Evolutionary conservation across 2,888 invertebrate species (phyloP), one percentile per base, ranked within the genome.

Genomic region (Byasa hedistus): DNA sequence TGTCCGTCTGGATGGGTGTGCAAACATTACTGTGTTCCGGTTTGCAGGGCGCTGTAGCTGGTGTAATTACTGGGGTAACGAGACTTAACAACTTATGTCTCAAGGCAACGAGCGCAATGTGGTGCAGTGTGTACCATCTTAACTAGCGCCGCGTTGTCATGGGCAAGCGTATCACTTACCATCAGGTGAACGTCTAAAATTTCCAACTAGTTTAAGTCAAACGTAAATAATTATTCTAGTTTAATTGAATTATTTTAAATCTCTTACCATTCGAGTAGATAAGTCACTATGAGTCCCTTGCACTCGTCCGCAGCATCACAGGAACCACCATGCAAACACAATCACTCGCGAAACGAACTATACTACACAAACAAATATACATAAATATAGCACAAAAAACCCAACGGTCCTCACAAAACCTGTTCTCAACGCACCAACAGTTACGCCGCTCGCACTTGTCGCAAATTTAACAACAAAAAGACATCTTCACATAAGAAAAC

Each of bases 331-430:
- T 76, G 71, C 71, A 71, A 74, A 73, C 76, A 81, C 81, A 79
- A 77, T 77, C 80, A 81, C 84, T 86, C 76, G 86, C 85, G 75
- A 86, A 84, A 82, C 73, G 71, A 63, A 73, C 74, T 79, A 80
- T 77, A 60, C 67, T 55, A 80, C 71, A 73, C 78, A 83, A 80
- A 86, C 81, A 83, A 81, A 86, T 79, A 84, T 78, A 79, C 54
- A 64, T 66, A 70, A 72, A 71, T 70, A 69, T 59, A 70, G 82
- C 82, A 86, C 84, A 85, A 86, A 85, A 86, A 85, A 85, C 81
- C 76, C 82, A 87, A 87, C 86, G 86, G 87, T 84, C 79, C 79
- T 75, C 76, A 76, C 70, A 78, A 82, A 90, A 89, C 90, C 85
- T 79, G 88, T 90, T 87, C 79, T 78, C 73, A 74, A 72, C 71